Evolutionary conservation across 2,113 vertebrate species (phyloP), one percentile per base, ranked within the genome.

Genomic region (Pseudorasbora parva): DNA sequence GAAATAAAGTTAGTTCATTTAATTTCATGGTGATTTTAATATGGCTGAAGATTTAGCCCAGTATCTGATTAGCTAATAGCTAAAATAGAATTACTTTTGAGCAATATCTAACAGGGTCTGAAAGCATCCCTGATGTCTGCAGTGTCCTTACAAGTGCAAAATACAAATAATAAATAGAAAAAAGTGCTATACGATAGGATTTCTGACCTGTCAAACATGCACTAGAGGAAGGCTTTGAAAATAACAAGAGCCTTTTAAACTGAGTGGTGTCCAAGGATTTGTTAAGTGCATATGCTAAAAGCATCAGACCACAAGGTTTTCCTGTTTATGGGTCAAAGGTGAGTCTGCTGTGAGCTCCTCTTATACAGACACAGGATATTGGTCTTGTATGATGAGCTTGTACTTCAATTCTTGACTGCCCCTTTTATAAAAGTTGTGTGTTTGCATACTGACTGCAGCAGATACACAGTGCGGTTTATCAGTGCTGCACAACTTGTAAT

Each of bases 221-320:
- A 72, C 51, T 59, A 43, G 21, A 41, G 51, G 19, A 77, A 54
- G 1, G 2, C 47, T 33, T 76, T 76, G 47, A 77, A 45, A 47
- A 45, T 30, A 43, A 25, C 76, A 47, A 37, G 74, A 77, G 21
- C 25, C 78, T 80, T 80, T 80, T 30, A 66, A 68, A 80, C 59
- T 66, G 60, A 80, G 41, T 68, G 78, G 17, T 51, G 37, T 37
- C 41, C 8, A 1, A 30, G 45, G 78, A 68, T 80, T 68, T 80
- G 19, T 60, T 30, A 56, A 66, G 47, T 69, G 62, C 47, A 66
- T 21, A 8, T 15, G 62, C 25, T 54, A 56, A 76, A 76, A 57
- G 74, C 51, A 56, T 47, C 30, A 14, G 19, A 1, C 19, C 2
- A 56, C 74, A 7, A 81, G n/a, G 27, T 19, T 69, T 33, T 23